Conservation (phyloP, 2,797 vertebrate genomes). For the Lacerta agilis region DNA sequence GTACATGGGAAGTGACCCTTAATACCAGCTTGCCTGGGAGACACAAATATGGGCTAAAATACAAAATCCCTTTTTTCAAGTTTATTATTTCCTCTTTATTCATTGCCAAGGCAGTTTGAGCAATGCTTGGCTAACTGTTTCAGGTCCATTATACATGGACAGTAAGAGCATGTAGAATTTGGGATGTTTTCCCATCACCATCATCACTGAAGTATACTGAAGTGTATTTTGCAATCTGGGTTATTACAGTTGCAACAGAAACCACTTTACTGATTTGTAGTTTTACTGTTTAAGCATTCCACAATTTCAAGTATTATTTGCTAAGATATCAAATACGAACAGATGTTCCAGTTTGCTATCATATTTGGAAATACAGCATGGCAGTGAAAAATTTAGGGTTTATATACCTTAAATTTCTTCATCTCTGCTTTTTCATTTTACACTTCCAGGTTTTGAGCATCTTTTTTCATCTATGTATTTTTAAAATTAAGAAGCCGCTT, state of each 20-base stretch:
- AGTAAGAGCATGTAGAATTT: constrained; percentile 19
- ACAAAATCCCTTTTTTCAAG: constrained; percentile 58
- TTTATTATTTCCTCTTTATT: constrained; percentile 53
- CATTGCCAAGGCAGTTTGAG: constrained; percentile 28
- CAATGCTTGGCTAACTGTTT: constrained; percentile 35
- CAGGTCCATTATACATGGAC: rapidly evolving
- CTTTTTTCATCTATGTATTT: not conserved
- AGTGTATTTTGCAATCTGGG: constrained; percentile 28
- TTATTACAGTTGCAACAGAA: constrained; percentile 11
- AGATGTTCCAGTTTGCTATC: not conserved
- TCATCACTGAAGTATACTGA: not conserved
- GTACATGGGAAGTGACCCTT: constrained; percentile 82
- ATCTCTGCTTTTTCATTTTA: not conserved
- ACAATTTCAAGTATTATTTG: not conserved
- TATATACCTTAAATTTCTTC: constrained; percentile 5
- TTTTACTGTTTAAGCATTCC: not conserved
- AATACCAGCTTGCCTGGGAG: constrained; percentile 74
- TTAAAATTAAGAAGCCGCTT: not conserved
- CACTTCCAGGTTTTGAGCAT: not conserved
- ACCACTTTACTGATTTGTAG: not conserved
- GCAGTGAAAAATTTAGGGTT: constrained; percentile 12
- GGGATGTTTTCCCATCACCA: not conserved
- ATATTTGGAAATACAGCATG: constrained; percentile 19
- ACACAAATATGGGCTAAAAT: constrained; percentile 64
- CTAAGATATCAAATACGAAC: not conserved